Evolutionary conservation across 2,888 invertebrate species (phyloP), one percentile per base, ranked within the genome.

Genomic region (Autographa pulchrina): DNA sequence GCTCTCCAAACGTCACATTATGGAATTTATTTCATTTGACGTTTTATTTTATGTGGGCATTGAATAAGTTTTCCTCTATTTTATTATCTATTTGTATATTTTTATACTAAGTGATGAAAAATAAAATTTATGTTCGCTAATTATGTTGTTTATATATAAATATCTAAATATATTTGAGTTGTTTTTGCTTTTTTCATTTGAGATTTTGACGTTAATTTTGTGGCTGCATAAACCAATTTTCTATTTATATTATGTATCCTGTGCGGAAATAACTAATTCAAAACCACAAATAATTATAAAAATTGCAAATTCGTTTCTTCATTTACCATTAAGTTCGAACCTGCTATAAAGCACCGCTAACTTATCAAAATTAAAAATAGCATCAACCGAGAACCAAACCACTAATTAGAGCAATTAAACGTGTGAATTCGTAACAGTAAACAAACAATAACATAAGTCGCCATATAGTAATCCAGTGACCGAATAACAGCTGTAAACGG

Each of bases 401-500:
- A 74, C 65, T 74, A 83, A 81, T 81, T 83, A 79, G 76, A 76
- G 41, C 88, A 88, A 88, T 88, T 87, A 88, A 85, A 87, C 74
- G 85, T 88, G 87, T 87, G 85, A 88, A 85, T 75, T 78, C 71
- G 71, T 85, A 86, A 88, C 86, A 79, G 81, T 84, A 78, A 85
- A 77, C 72, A 78, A 80, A 84, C 83, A 84, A 84, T 81, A 81
- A 63, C 72, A 59, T 61, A 56, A 68, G 65, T 75, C 64, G 61
- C 71, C 75, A 61, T 81, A 81, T 81, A 82, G 81, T 73, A 83
- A 82, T 83, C 74, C 64, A 74, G 75, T 69, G 72, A 70, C 77
- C 69, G 91, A 91, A 92, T 92, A 90, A 92, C 91, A 87, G 93
- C 90, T 93, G 87, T 94, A 94, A 94, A 93, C 76, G 87, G 84